Base-by-base conservation (phyloP, 2,888 invertebrate species). In the Octodonta nipae region DNA sequence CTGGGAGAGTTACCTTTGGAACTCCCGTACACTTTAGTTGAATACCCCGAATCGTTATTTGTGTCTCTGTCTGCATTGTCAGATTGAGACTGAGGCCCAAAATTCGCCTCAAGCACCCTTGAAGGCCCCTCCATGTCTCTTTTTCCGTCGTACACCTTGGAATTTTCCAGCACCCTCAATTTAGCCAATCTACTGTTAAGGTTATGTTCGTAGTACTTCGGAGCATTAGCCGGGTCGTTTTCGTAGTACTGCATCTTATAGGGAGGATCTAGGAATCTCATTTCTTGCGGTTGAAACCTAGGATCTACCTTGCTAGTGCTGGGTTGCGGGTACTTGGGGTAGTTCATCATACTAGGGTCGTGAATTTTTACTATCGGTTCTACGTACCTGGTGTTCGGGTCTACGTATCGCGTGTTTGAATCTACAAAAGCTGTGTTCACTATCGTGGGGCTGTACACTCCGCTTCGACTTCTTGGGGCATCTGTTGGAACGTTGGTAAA, bases 1-100 rank as follows among this genome's bases (percentile, higher is more conserved):
- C 78, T 78, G 2, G 81, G 80, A n/a, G 79, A 79, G 15, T 81
- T 78, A 1, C 81, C 79, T 50, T 80, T 77, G 5, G 79, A 78
- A 43, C 80, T 80, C 1, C 79, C 80, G 43, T 81, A 82, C 45
- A 82, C 78, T 51, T 82, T 78, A 22, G 84, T 84, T 48, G 83
- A 83, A 56, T 86, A 86, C 1, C 86, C 86, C 1, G 85, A 85
- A 60, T 87, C 86, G 43, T 84, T 83, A 54, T 79, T 84, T 1
- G 75, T 74, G 47, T 78, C 78, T 32, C 75, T 59, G 44, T 75
- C 75, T 1, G 67, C 52, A 4, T 48, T 55, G 33, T 61, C 59
- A n/a, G n/a, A n/a, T 27, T 54, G 54, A n/a, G 11, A 15, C 29
- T 17, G 28, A n/a, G n/a, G n/a, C n/a, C n/a, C n/a, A n/a, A n/a